Evolutionary conservation across 2,797 vertebrate species (phyloP), one percentile per base, ranked within the genome.

Genomic region (Urosaurus nigricauda): DNA sequence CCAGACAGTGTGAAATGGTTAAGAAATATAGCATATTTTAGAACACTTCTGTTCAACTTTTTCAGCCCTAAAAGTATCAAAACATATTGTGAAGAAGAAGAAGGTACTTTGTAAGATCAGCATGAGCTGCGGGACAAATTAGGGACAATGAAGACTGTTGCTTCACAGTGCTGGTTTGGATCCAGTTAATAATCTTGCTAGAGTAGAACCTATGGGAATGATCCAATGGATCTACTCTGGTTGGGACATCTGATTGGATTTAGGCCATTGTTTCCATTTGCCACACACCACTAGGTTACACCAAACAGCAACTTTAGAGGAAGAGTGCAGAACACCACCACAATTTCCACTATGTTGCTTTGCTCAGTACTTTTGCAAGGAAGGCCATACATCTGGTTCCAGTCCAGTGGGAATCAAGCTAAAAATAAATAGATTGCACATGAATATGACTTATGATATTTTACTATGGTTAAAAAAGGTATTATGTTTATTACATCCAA

Each of bases 401-500:
- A 51, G 60, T 86, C 91, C 79, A 90, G 83, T 32, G 83, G 24
- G 0, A 0, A 88, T 84, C 75, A 88, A 90, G 70, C 32, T 80
- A 81, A 29, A 92, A 88, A 58, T 40, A 91, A 90, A 92, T 81
- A 91, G 68, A 89, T 0, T 73, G 51, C 84, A 68, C 21, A 86
- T 58, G 0, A 92, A 79, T 83, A 29, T 60, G 8, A 71, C 65
- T 56, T 80, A 32, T 73, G n/a, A 13, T 79, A 51, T 87, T 79
- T 84, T 63, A 65, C 87, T 65, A 74, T 2, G 1, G 71, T 73
- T 86, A 85, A 91, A 78, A 92, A 0, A 35, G 21, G 6, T 68
- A 43, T 87, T 90, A 35, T n/a, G 80, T 89, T 92, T 37, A 89
- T 85, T 85, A 84, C 43, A 40, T 90, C 87, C 92, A 79, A 89